Conservation (phyloP, 2,888 invertebrate genomes). For the Tipula lateralis region DNA sequence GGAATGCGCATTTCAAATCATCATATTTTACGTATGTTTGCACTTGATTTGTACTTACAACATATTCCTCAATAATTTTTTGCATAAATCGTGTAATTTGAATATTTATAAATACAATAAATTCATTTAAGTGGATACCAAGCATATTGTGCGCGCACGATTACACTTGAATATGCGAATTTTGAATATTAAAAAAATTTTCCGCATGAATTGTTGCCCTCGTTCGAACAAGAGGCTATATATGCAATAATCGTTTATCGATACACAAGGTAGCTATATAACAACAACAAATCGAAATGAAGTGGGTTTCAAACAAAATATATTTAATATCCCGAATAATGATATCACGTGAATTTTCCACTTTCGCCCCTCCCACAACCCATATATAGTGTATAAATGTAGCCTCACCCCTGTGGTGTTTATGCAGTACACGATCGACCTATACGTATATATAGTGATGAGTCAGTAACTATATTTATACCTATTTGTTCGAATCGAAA, state of each 20-base stretch:
- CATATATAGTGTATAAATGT: background rate
- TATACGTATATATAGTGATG: too few relatives aligned
- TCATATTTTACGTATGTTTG: too few relatives aligned
- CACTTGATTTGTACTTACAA: background rate
- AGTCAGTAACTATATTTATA: background rate
- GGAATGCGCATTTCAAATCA: background rate
- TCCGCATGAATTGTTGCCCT: background rate
- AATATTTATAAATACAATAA: background rate
- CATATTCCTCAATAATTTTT: background rate
- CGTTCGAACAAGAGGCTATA: background rate
- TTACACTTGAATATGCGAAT: constrained; percentile 1
- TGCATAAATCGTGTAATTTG: background rate
- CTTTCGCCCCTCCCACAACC: background rate
- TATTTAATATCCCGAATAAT: background rate
- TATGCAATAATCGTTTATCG: background rate
- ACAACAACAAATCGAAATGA: background rate
- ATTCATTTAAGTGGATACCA: background rate
- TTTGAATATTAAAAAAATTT: background rate
- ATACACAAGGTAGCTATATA: too few relatives aligned
- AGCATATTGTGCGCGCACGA: background rate
- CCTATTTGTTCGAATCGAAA: background rate
- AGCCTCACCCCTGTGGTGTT: background rate
- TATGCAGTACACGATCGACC: background rate
- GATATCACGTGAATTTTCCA: background rate
- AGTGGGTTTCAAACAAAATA: background rate